Conservation (phyloP, 1,140 invertebrate genomes). For the Cydia fagiglandana region DNA sequence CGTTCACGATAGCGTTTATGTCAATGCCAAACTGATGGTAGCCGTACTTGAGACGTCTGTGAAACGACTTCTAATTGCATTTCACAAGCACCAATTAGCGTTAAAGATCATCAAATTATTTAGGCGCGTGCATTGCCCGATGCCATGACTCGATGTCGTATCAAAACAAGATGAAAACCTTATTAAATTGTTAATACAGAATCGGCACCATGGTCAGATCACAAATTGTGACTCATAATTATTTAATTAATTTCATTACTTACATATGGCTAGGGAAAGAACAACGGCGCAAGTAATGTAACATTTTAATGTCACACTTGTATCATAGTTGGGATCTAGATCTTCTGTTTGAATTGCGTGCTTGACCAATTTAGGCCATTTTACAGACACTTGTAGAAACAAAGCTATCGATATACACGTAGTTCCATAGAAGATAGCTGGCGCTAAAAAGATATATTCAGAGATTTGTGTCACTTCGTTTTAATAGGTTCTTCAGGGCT, state of each 20-base stretch:
- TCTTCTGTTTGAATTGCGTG: conserved; percentile 54
- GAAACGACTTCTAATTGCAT: no score
- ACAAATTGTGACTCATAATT: no score
- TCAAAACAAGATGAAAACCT: neutral
- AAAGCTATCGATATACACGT: conserved; percentile 57
- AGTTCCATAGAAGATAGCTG: conserved; percentile 61
- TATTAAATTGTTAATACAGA: neutral
- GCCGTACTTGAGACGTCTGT: no score
- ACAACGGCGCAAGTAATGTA: conserved; percentile 60
- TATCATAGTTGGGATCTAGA: conserved; percentile 56
- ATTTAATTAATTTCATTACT: conserved; percentile 38
- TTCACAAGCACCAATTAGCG: no score
- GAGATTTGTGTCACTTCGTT: neutral
- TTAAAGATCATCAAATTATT: no score
- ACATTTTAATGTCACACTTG: conserved; percentile 50
- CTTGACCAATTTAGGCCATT: conserved; percentile 55
- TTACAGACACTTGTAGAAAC: conserved; percentile 52
- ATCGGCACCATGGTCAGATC: neutral
- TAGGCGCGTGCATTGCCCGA: no score
- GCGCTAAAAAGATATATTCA: conserved; percentile 49
- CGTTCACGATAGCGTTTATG: no score
- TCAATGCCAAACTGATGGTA: no score
- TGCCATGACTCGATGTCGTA: no score
- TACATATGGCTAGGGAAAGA: conserved; percentile 54
- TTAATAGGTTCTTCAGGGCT: no score